Evolutionary conservation across 2,888 invertebrate genomes (phyloP).

Genomic region (Melinaea marsaeus): DNA sequence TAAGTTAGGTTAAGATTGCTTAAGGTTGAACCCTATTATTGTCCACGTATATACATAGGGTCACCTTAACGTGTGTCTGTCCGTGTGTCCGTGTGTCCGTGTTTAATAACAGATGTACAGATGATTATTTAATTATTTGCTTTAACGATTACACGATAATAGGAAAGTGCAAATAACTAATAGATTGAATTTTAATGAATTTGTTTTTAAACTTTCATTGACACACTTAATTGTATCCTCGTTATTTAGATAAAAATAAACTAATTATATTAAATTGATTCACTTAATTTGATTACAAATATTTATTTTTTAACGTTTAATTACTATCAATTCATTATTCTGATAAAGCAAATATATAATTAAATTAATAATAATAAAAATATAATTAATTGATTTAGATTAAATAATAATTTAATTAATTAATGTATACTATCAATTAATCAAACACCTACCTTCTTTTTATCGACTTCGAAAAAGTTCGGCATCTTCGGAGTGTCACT

Average conservation of each 20-base stretch:
- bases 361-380: too few species aligned
- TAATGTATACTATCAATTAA: too few species aligned
- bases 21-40: not conserved
- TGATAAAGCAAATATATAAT: not conserved
- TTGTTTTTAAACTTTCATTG: constrained; percentile 22
- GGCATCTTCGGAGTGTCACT: constrained; percentile 64
- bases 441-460: constrained; percentile 58
- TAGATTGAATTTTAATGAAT: constrained; percentile 15
- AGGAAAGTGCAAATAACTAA: constrained; percentile 21
- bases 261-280: too few species aligned
- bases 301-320: not conserved
- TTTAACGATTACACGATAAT: constrained; percentile 3
- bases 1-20: not conserved
- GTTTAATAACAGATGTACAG: too few species aligned
- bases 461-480: constrained; percentile 71
- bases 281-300: too few species aligned
- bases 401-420: too few species aligned
- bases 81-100: too few species aligned
- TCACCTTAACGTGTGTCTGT: too few species aligned
- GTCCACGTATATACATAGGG: too few species aligned
- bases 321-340: not conserved
- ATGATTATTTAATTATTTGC: constrained; percentile 4
- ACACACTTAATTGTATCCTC: not conserved
- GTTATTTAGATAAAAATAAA: too few species aligned
- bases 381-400: too few species aligned